A percentile compares a stretch with the other conserved stretches of the same genome.
These are phyloP conservation scores for Heliconius congener DNA, from an alignment of 1,140 invertebrate species.

Conservation along the genomic window DNA sequence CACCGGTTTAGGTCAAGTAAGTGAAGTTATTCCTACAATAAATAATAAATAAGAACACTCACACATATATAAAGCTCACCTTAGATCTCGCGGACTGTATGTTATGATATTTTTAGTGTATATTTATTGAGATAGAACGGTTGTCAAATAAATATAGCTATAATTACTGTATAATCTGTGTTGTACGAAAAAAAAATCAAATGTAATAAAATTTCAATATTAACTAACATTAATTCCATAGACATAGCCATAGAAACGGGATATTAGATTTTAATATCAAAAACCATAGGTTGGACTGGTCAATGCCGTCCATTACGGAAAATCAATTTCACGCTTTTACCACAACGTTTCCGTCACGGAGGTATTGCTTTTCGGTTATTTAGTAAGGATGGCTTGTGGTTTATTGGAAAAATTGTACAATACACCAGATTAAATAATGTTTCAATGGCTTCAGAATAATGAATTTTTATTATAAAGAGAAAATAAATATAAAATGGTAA, in stretches of 20 bases:
- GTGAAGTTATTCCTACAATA: no score
- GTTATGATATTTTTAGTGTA: no score
- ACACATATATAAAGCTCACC: no score
- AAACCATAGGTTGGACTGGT: slow-evolving; percentile 12
- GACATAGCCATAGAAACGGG: background rate
- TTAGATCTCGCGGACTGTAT: no score
- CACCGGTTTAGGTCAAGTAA: no score
- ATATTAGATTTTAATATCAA: slow-evolving; percentile 12
- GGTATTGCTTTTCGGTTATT: slow-evolving; percentile 23
- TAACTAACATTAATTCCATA: background rate
- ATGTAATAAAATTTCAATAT: background rate
- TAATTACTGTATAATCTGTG: no score
- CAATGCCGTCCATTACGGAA: slow-evolving; percentile 26
- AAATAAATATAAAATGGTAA: background rate
- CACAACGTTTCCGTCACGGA: slow-evolving; percentile 30
- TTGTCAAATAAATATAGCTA: no score
- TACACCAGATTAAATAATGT: background rate
- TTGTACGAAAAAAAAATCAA: no score
- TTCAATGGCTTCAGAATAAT: background rate
- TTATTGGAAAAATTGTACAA: slow-evolving; percentile 6
- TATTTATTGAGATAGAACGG: no score
- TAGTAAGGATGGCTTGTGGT: slow-evolving; percentile 24
- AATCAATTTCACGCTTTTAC: slow-evolving; percentile 34
- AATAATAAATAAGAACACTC: no score
- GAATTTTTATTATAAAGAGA: background rate